Evolutionary conservation across 2,888 invertebrate genomes (phyloP).

Genomic region (Heliconius cydno): DNA sequence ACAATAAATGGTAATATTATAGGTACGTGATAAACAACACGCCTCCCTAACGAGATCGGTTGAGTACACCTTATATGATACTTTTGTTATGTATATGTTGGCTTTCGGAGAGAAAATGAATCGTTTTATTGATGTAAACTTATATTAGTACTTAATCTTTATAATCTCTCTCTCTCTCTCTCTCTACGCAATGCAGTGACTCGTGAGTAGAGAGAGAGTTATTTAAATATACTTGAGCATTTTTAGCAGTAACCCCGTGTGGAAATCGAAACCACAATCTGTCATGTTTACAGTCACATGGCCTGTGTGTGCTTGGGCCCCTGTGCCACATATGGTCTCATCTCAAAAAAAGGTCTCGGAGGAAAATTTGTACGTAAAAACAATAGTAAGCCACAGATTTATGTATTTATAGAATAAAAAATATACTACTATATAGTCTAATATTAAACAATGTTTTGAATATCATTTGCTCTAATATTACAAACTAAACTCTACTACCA

Average conservation of each 20-base stretch:
- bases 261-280: too few species aligned
- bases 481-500: slow-evolving; percentile 34
- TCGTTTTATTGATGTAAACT: not conserved
- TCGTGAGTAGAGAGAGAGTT: not conserved
- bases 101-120: not conserved
- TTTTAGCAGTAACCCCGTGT: not conserved
- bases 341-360: too few species aligned
- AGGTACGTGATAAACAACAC: slow-evolving; percentile 11
- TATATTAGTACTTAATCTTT: not conserved
- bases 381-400: too few species aligned
- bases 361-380: too few species aligned
- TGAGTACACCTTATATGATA: not conserved
- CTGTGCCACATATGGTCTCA: too few species aligned
- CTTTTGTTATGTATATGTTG: not conserved
- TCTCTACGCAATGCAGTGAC: too few species aligned
- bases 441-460: not conserved
- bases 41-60: not conserved
- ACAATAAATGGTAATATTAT: not conserved
- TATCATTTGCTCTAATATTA: slow-evolving; percentile 19
- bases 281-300: too few species aligned
- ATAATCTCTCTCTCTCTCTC: too few species aligned
- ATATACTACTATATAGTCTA: not conserved
- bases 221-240: not conserved
- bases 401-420: too few species aligned
- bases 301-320: too few species aligned